Evolutionary conservation across 2,113 vertebrate genomes (phyloP).

Genomic region (Triplophysa tibetana): DNA sequence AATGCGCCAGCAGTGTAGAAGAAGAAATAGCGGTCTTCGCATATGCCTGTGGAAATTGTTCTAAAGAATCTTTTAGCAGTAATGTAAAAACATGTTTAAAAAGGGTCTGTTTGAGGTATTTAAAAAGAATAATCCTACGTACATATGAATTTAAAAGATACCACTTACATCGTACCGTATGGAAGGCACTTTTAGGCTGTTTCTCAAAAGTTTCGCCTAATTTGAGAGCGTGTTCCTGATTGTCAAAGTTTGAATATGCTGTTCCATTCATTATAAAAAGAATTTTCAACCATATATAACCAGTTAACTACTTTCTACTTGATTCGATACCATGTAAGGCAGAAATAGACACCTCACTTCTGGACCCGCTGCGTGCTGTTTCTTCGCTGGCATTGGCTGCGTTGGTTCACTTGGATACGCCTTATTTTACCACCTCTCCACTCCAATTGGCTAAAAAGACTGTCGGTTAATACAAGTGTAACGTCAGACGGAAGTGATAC

Average conservation of each 20-base stretch:
- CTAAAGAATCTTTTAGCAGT: neutral
- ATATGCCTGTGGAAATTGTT: constrained; percentile 33
- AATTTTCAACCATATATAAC: constrained; percentile 56
- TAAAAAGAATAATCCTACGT: neutral
- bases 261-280: constrained; percentile 82
- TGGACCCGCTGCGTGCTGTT: constrained; percentile 46
- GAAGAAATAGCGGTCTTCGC: constrained; percentile 23
- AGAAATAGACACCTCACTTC: constrained; percentile 40
- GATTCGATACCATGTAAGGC: constrained; percentile 64
- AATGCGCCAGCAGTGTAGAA: neutral
- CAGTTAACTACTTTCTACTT: constrained; percentile 64
- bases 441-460: neutral
- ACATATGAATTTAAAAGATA: constrained; percentile 31
- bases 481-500: constrained; percentile 3
- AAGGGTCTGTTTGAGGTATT: neutral
- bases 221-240: constrained; percentile 86
- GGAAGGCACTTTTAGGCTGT: constrained; percentile 88
- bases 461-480: constrained; percentile 49
- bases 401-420: constrained; percentile 40
- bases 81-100: neutral
- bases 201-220: constrained; percentile 93
- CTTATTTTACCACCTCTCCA: neutral
- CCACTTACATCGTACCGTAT: constrained; percentile 94
- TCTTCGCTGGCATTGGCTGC: constrained; percentile 59
- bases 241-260: constrained; percentile 79